Base-by-base conservation (phyloP, 2,797 vertebrate genomes). In the Epinephelus malabaricus region DNA sequence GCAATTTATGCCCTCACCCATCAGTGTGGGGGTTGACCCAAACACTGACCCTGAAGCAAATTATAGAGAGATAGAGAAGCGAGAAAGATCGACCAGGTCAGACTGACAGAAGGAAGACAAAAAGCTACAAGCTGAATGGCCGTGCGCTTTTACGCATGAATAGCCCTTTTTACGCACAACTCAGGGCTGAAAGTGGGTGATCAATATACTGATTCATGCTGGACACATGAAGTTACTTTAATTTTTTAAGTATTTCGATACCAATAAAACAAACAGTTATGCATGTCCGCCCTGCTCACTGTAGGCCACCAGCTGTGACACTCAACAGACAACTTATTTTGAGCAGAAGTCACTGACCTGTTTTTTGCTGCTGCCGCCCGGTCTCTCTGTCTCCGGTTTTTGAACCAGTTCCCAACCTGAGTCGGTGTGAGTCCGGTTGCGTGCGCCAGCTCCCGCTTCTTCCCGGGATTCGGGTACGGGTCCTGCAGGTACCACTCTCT, bases 401-500 rank as follows among this genome's bases (percentile, higher is more conserved):
- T 99, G 95, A 99, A 99, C 98, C 98, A 99, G 95, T 99, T 99
- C 77, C 98, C 98, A 78, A 99, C 98, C 89, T 99, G 98, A 19
- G 98, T 99, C 80, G 97, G 97, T 27, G 98, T 99, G 88, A 99
- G 97, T 82, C 98, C 98, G 62, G 98, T 99, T 89, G 98, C 97
- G 90, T 98, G 97, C 76, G 98, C 98, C 93, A 99, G 96, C 95
- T 99, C 98, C 84, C 98, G 95, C 94, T 99, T 99, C 96, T 98
- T 99, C 90, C 97, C 97, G 69, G 98, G 98, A 92, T 99, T 99
- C 59, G 98, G 98, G 87, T 99, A 99, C 50, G 98, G 98, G 93
- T 99, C 98, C 96, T 98, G 98, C 85, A 99, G 96, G 96, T 99
- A 99, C 97, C 98, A 99, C 94, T 99, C 98, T 93, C 98, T 94